Conservation (phyloP, 92 coral and sea anemone species). For the Phymanthus crucifer region DNA sequence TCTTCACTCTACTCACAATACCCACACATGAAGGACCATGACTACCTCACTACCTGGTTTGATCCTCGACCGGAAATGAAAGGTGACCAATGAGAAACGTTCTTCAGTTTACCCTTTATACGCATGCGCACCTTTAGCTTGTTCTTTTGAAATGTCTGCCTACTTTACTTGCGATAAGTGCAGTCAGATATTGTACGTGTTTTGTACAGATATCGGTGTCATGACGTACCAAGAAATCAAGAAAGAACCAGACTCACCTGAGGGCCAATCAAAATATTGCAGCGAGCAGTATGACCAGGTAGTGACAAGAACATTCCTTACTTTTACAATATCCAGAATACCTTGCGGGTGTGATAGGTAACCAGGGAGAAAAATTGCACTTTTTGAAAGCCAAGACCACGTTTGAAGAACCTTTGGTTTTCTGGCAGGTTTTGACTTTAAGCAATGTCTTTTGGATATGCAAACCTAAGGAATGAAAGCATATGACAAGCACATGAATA, state of each 20-base stretch:
- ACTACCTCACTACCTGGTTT: conserved; percentile 78
- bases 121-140: neutral
- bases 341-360: no score
- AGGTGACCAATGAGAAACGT: conserved; percentile 46
- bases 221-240: conserved; percentile 67
- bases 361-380: no score
- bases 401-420: no score
- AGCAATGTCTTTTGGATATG: no score
- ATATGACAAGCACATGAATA: no score
- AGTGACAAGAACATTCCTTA: no score
- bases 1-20: conserved; percentile 33
- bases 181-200: neutral
- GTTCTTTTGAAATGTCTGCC: neutral
- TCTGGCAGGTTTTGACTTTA: no score
- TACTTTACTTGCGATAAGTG: no score
- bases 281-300: conserved; percentile 28
- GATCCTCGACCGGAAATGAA: conserved; percentile 92
- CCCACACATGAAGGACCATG: conserved; percentile 74
- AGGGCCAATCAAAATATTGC: conserved; percentile 13
- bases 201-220: conserved; percentile 55
- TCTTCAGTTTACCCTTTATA: neutral
- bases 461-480: no score
- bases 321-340: no score
- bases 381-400: no score
- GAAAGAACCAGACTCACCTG: conserved; percentile 64